These are phyloP conservation scores for Gallinago stenura DNA, from an alignment of 2,797 vertebrate species.

Conservation along the genomic window DNA sequence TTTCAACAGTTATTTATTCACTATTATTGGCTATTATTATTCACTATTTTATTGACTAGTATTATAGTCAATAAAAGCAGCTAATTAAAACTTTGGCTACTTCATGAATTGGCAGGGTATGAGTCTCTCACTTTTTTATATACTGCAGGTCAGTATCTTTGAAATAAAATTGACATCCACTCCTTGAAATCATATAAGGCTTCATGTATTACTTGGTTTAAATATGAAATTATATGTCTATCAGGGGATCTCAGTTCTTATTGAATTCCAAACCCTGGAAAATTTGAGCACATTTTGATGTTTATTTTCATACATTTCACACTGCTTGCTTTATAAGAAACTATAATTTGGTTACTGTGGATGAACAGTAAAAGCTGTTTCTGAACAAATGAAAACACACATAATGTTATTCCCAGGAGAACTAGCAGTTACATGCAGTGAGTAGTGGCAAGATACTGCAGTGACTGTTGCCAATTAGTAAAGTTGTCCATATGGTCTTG, in stretches of 20 bases:
- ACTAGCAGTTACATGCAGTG: neutral
- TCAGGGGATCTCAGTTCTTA: neutral
- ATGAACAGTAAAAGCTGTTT: slow-evolving; percentile 37
- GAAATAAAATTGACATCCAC: slow-evolving; percentile 19
- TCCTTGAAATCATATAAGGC: neutral
- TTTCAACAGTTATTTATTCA: neutral
- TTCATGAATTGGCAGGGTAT: neutral
- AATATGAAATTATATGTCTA: neutral
- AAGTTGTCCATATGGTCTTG: neutral
- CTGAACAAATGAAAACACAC: slow-evolving; percentile 31
- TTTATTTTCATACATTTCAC: neutral
- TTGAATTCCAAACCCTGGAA: neutral
- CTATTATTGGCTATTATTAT: too few relatives aligned
- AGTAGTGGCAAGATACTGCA: neutral
- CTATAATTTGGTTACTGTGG: neutral
- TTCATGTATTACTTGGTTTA: neutral
- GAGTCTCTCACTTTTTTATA: neutral
- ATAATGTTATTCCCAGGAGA: slow-evolving; percentile 6
- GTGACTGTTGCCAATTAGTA: neutral
- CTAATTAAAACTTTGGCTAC: neutral
- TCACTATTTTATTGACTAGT: too few relatives aligned
- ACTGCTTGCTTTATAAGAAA: slow-evolving; percentile 7
- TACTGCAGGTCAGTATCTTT: neutral
- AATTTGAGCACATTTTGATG: neutral
- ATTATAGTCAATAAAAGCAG: neutral